Evolutionary conservation across 2,888 invertebrate genomes (phyloP).

Genomic region (Lasioglossum calceatum): DNA sequence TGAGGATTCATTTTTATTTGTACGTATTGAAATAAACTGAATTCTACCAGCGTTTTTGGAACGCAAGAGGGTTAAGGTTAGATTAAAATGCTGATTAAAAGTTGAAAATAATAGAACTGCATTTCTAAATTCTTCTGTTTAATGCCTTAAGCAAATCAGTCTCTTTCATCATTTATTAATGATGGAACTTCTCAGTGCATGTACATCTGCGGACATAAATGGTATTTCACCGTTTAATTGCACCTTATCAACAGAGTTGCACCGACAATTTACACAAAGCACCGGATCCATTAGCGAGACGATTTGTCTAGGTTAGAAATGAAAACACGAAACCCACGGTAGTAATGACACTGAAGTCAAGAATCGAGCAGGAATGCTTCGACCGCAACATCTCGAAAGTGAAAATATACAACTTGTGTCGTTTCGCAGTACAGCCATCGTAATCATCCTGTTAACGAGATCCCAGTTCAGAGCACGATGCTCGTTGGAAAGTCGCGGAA

Average conservation of each 20-base stretch:
- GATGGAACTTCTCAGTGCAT: too few species aligned
- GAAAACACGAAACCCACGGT: background rate
- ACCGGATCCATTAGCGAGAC: background rate
- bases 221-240: background rate
- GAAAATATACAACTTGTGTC: background rate
- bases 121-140: too few species aligned
- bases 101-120: too few species aligned
- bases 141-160: too few species aligned
- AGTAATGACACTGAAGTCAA: background rate
- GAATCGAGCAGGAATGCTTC: background rate
- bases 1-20: background rate
- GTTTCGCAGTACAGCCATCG: background rate
- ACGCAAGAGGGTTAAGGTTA: too few species aligned
- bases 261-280: background rate
- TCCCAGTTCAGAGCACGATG: background rate
- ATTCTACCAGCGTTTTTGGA: too few species aligned
- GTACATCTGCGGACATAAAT: background rate
- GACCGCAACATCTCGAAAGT: background rate
- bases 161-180: too few species aligned
- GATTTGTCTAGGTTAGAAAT: background rate
- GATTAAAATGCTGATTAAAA: too few species aligned
- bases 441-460: background rate
- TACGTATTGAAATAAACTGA: too few species aligned
- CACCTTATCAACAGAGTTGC: background rate
- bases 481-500: conserved; percentile 28